A percentile compares a stretch with the other conserved stretches of the same genome.
phyloP scores from a whole-genome alignment of 2,888 invertebrate species.

The Gasteruption jaculator region DNA sequence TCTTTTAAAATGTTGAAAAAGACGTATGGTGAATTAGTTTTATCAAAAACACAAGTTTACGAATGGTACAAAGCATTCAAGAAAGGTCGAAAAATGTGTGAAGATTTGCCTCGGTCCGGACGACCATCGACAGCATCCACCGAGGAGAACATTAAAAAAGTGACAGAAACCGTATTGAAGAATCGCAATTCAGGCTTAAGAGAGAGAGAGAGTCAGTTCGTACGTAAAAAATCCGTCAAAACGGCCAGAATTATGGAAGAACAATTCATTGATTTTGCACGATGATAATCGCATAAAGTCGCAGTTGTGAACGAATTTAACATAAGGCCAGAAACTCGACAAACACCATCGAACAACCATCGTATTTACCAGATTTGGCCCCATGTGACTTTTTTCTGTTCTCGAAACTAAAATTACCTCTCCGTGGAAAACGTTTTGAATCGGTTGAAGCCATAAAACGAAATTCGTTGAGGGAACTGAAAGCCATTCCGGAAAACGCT shows the following conservation, averaged over 20 bases:
- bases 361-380: too few relatives aligned
- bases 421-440: too few relatives aligned
- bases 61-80: constrained; percentile 22
- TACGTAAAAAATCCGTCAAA: too few relatives aligned
- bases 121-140: constrained; percentile 22
- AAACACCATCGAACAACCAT: too few relatives aligned
- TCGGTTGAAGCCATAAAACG: too few relatives aligned
- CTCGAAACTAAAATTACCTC: too few relatives aligned
- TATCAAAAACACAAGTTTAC: constrained; percentile 21
- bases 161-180: constrained; percentile 24
- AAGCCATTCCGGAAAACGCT: too few relatives aligned
- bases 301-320: neutral
- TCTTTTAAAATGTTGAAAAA: constrained; percentile 18
- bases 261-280: neutral
- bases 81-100: constrained; percentile 12
- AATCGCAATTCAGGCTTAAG: too few relatives aligned
- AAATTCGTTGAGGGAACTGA: too few relatives aligned
- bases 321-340: too few relatives aligned
- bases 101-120: constrained; percentile 18
- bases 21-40: constrained; percentile 14
- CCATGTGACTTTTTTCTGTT: too few relatives aligned
- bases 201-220: too few relatives aligned
- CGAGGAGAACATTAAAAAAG: constrained; percentile 30
- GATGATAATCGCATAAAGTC: neutral
- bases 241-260: neutral